Evolutionary conservation across 2,113 vertebrate species (phyloP).

Genomic region (Anser cygnoides): DNA sequence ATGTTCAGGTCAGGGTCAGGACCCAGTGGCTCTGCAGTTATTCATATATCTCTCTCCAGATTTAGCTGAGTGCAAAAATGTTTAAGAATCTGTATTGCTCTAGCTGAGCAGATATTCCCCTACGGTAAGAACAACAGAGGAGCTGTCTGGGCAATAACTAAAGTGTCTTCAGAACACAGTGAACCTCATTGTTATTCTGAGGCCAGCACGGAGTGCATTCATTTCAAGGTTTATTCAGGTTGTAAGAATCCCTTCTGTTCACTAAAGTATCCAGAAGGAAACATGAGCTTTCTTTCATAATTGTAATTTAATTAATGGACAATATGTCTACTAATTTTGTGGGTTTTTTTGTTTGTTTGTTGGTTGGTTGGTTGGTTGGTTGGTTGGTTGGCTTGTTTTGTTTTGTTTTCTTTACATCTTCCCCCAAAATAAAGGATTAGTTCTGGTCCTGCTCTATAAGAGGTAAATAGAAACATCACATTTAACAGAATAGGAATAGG

Average conservation of each 20-base stretch:
- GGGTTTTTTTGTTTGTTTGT: too few relatives aligned
- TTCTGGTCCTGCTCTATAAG: not conserved
- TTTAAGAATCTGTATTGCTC: not conserved
- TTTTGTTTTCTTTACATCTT: not conserved
- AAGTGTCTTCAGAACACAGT: not conserved
- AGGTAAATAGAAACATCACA: not conserved
- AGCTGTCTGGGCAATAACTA: not conserved
- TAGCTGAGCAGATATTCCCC: not conserved
- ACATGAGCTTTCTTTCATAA: not conserved
- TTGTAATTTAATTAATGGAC: not conserved
- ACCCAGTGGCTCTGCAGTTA: not conserved
- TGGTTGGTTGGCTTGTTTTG: not conserved
- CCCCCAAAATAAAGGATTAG: not conserved
- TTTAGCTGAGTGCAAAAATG: not conserved
- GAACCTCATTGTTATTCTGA: not conserved
- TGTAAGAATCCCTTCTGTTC: not conserved
- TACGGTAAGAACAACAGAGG: not conserved
- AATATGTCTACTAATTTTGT: not conserved
- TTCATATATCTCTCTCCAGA: not conserved
- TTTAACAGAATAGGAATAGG: not conserved
- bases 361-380: not conserved
- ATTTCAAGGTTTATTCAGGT: not conserved
- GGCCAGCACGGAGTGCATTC: not conserved
- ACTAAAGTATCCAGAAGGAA: not conserved
- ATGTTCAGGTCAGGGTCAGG: not conserved